Conservation (phyloP, 2,797 vertebrate species). For the Leptatherina wallacei region DNA sequence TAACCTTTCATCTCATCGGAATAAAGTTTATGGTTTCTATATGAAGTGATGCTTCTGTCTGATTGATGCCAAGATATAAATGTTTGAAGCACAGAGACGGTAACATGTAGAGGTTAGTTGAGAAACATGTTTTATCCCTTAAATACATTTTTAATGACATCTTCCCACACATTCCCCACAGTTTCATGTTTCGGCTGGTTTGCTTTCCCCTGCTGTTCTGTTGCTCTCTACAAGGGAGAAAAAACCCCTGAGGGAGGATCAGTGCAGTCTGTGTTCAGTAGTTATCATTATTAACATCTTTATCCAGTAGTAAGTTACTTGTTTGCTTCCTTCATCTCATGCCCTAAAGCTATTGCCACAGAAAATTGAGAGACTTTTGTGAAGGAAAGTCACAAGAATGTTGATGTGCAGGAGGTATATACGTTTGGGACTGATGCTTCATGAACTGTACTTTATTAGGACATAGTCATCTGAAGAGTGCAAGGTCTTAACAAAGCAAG, state of each 20-base stretch:
- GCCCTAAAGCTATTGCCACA: conserved; percentile 2
- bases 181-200: conserved; percentile 70
- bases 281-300: conserved; percentile 3
- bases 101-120: neutral
- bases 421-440: conserved; percentile 2
- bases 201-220: conserved; percentile 34
- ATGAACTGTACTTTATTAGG: conserved; percentile 10
- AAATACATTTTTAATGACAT: conserved; percentile 5
- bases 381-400: conserved; percentile 12
- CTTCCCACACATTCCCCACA: conserved; percentile 48
- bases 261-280: conserved; percentile 18
- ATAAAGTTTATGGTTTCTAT: too few species aligned
- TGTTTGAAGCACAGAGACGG: neutral
- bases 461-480: neutral
- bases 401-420: neutral
- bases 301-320: neutral
- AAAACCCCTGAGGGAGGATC: conserved; percentile 26
- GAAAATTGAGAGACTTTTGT: neutral
- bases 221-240: conserved; percentile 38
- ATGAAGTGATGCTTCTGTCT: neutral
- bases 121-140: conserved; percentile 15
- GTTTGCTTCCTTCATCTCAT: neutral
- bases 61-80: conserved; percentile 6
- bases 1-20: neutral
- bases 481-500: neutral